A percentile compares a stretch with the other conserved stretches of the same genome.
Evolutionary conservation across 2,888 invertebrate genomes (phyloP).

Genomic region (Phania funesta): DNA sequence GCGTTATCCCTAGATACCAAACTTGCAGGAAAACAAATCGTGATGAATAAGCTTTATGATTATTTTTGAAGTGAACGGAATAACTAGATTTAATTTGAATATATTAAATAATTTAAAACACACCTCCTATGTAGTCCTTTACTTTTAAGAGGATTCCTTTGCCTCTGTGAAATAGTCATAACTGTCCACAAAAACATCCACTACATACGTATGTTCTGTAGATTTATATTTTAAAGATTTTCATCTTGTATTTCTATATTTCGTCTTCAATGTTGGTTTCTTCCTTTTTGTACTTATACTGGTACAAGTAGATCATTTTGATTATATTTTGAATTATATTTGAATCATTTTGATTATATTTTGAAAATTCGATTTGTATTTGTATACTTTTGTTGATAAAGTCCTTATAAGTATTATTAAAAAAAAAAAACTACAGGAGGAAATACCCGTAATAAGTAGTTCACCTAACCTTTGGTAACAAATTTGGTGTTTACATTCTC

Average conservation of each 20-base stretch:
- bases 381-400: slow-evolving; percentile 3
- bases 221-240: slow-evolving; percentile 14
- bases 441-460: too few species aligned
- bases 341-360: slow-evolving; percentile 16
- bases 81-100: not conserved
- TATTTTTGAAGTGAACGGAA: too few species aligned
- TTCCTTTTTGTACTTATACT: not conserved
- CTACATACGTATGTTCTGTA: slow-evolving; percentile 32
- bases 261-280: not conserved
- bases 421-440: too few species aligned
- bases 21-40: too few species aligned
- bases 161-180: slow-evolving; percentile 9
- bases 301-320: not conserved
- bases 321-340: slow-evolving; percentile 12
- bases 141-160: not conserved
- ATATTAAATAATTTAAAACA: not conserved
- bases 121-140: not conserved
- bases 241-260: not conserved
- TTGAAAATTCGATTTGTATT: slow-evolving; percentile 45
- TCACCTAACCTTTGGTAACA: too few species aligned
- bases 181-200: slow-evolving; percentile 24
- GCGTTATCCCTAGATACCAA: too few species aligned
- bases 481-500: too few species aligned
- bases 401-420: slow-evolving; percentile 1
- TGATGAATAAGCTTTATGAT: too few species aligned